Conservation (phyloP, 2,113 vertebrate species). For the Puma concolor region DNA sequence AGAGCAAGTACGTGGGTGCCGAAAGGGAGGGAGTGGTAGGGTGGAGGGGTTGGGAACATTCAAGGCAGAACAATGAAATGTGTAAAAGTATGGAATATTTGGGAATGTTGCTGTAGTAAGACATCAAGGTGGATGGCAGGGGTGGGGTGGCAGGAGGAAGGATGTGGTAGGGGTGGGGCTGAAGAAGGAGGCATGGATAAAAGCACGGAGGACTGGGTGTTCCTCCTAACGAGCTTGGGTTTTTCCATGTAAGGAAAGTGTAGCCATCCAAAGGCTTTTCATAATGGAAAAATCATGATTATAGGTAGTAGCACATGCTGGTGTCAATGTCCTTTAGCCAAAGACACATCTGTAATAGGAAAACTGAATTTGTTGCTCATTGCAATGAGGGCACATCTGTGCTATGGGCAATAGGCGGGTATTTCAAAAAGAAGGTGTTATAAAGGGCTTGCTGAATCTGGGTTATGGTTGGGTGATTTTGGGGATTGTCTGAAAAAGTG, state of each 20-base stretch:
- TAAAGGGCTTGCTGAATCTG: neutral
- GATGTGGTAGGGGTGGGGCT: neutral
- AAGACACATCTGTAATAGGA: neutral
- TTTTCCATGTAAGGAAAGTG: neutral
- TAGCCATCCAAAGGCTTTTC: neutral
- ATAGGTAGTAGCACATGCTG: neutral
- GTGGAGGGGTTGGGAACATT: neutral
- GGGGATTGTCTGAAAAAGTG: neutral
- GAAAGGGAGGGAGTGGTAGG: neutral
- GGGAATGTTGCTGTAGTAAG: neutral
- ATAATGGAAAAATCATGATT: neutral
- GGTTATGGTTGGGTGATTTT: neutral
- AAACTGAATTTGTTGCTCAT: neutral
- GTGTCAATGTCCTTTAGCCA: neutral
- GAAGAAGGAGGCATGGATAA: neutral
- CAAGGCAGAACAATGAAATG: rapidly evolving
- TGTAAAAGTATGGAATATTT: neutral
- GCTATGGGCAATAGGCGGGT: rapidly evolving
- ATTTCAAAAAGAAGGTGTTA: neutral
- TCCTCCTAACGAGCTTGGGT: neutral
- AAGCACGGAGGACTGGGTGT: neutral
- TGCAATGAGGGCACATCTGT: neutral
- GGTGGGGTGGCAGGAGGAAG: neutral
- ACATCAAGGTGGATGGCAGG: neutral
- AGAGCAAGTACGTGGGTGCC: neutral